Conservation (phyloP, 2,113 vertebrate genomes). For the Jacana jacana region DNA sequence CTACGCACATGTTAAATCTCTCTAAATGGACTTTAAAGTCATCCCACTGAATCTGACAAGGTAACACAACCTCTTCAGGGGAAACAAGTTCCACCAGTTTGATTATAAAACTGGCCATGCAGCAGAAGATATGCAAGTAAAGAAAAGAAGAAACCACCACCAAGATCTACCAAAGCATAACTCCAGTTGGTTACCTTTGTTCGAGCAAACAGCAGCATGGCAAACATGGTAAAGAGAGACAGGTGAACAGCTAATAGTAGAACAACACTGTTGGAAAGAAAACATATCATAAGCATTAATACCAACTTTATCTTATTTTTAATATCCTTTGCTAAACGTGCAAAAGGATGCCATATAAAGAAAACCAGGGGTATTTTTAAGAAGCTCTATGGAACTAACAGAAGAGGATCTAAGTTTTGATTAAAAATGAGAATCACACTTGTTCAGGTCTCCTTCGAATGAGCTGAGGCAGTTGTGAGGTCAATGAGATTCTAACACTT, state of each 20-base stretch:
- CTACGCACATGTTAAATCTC: fast-evolving
- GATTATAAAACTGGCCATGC: neutral
- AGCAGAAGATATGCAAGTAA: neutral
- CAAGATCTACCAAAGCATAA: neutral
- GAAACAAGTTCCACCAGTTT: neutral
- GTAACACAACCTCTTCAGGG: neutral
- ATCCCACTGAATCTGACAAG: neutral
- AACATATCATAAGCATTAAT: neutral
- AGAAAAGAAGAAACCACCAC: neutral
- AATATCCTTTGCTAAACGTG: neutral
- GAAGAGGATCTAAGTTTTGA: neutral
- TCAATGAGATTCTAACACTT: neutral
- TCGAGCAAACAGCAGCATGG: conserved; percentile 90
- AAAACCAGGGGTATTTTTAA: neutral
- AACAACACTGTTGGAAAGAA: conserved; percentile 79
- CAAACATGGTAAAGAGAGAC: conserved; percentile 92
- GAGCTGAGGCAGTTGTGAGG: neutral
- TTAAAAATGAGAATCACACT: neutral
- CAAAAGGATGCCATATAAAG: neutral
- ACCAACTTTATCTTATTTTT: neutral
- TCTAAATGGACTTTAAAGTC: neutral
- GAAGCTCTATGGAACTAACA: neutral
- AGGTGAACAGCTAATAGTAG: conserved; percentile 89
- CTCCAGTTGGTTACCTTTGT: conserved; percentile 76
- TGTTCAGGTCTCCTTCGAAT: neutral